Conservation (phyloP, 2,888 invertebrate genomes). For the Xestia rhomboidea region DNA sequence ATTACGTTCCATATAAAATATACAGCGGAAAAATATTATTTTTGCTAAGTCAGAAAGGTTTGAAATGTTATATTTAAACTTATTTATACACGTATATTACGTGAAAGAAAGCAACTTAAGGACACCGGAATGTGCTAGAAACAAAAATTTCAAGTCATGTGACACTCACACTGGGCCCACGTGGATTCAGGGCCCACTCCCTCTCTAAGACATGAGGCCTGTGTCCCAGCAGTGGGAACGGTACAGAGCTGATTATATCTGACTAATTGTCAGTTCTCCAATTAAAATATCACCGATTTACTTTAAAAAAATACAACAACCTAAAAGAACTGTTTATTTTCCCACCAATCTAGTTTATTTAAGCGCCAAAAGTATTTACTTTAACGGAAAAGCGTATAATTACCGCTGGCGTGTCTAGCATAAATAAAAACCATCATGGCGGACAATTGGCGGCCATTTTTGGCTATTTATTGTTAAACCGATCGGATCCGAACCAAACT, state of each 20-base stretch:
- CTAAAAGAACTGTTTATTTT: not conserved
- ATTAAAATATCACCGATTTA: not conserved
- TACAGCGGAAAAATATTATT: not conserved
- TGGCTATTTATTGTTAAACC: constrained; percentile 59
- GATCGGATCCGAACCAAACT: constrained; percentile 56
- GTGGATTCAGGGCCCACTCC: not conserved
- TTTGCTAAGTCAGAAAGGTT: not conserved
- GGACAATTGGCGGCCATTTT: constrained; percentile 56
- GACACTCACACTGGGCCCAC: not conserved
- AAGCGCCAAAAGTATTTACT: constrained; percentile 46
- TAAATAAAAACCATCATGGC: constrained; percentile 63
- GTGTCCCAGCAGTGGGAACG: not conserved
- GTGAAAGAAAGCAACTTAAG: not conserved
- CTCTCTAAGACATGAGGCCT: no score
- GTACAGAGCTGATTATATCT: not conserved
- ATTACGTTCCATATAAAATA: constrained; percentile 24
- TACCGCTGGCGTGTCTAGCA: constrained; percentile 52
- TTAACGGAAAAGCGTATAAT: constrained; percentile 54
- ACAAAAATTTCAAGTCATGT: not conserved
- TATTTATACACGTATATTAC: not conserved
- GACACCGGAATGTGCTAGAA: not conserved
- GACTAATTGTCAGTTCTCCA: no score
- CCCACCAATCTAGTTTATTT: constrained; percentile 38
- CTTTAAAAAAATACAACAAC: constrained; percentile 7
- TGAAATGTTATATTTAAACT: not conserved